Percentiles rank a stretch among this genome's conserved stretches.
These are phyloP conservation scores for Eonycteris spelaea DNA, from an alignment of 2,113 vertebrate genomes.

Conservation along the genomic window DNA sequence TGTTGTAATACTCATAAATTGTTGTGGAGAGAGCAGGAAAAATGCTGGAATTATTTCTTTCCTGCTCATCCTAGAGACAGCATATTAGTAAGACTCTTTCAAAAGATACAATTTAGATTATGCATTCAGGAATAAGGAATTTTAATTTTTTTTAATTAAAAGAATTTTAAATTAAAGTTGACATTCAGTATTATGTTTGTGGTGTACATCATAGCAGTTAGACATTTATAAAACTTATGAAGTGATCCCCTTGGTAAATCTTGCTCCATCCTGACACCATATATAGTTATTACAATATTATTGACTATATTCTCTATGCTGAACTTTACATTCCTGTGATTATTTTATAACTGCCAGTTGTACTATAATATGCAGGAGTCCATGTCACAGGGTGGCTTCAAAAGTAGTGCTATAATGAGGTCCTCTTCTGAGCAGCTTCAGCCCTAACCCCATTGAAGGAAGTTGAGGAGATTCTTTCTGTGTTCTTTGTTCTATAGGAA, in stretches of 20 bases:
- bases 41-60: neutral
- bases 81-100: neutral
- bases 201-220: too few relatives aligned
- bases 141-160: neutral
- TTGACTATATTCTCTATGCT: too few relatives aligned
- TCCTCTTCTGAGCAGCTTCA: neutral
- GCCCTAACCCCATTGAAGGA: neutral
- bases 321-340: too few relatives aligned
- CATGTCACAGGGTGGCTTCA: neutral
- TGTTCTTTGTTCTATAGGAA: neutral
- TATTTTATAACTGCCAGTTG: neutral
- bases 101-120: neutral
- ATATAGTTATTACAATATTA: too few relatives aligned
- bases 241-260: too few relatives aligned
- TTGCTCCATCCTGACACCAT: too few relatives aligned
- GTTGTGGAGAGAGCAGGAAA: slow-evolving; percentile 16
- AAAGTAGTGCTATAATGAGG: neutral
- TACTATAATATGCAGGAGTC: neutral
- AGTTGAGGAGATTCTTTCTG: neutral
- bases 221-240: too few relatives aligned
- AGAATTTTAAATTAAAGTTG: neutral
- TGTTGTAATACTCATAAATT: slow-evolving; percentile 2
- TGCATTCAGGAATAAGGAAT: neutral
- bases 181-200: too few relatives aligned
- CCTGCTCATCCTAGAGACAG: neutral